Conservation (phyloP, 37 sponge, comb jelly and placozoan genomes). For the Cladorhizidae sp. region DNA sequence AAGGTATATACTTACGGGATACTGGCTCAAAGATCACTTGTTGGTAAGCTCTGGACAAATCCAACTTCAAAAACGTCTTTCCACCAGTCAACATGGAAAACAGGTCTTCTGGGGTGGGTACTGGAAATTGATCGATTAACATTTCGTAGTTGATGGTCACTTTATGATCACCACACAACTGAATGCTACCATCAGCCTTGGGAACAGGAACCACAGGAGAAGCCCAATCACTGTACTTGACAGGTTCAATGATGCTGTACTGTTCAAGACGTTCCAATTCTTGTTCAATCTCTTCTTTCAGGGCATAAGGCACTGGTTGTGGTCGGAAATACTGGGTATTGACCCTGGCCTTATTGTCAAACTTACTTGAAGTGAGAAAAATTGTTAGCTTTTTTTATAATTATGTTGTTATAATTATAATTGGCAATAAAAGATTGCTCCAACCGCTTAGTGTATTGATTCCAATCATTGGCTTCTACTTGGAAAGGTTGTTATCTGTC, state of each 20-base stretch:
- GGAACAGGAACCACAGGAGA: slow-evolving; percentile 24
- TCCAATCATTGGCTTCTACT: too few relatives aligned
- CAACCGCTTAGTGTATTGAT: too few relatives aligned
- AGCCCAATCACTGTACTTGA: slow-evolving; percentile 28
- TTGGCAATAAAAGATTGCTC: too few relatives aligned
- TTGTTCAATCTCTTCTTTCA: neutral
- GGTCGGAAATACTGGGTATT: neutral
- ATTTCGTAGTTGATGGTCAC: slow-evolving; percentile 29
- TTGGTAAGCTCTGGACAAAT: slow-evolving; percentile 19
- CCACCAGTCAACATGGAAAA: slow-evolving; percentile 23
- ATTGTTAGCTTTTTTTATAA: too few relatives aligned
- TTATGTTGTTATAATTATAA: too few relatives aligned
- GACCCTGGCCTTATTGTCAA: neutral
- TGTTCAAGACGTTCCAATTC: slow-evolving; percentile 12
- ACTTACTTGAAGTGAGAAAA: too few relatives aligned
- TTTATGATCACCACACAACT: slow-evolving; percentile 31
- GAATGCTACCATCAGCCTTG: slow-evolving; percentile 14
- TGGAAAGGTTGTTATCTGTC: too few relatives aligned
- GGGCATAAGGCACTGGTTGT: neutral
- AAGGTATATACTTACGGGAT: slow-evolving; percentile 6
- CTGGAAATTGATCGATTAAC: slow-evolving; percentile 18
- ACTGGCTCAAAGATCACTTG: slow-evolving; percentile 20
- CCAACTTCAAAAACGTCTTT: slow-evolving; percentile 26
- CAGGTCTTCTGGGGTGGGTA: slow-evolving; percentile 23
- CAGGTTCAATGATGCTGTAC: slow-evolving; percentile 13